Evolutionary conservation across 2,797 vertebrate genomes (phyloP), one percentile per base, ranked within the genome.

Genomic region (Cirrhinus mrigala): DNA sequence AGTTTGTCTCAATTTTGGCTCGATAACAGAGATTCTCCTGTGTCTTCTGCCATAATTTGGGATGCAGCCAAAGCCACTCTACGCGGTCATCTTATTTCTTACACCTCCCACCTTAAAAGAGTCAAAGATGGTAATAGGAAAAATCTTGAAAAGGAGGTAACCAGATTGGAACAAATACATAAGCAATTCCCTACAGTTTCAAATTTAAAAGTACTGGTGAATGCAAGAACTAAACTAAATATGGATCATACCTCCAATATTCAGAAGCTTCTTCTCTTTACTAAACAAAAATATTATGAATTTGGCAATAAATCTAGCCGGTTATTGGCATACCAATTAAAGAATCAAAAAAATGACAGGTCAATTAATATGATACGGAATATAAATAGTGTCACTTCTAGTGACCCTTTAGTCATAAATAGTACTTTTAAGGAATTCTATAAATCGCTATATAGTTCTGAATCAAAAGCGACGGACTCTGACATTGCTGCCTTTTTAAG

Each of bases 161-260:
- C 20, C 73, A 83, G 27, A 75, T 64, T 75, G 56, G 40, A 14
- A 16, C 58, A 66, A 83, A 29, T 18, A 18, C 37, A 70, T 74
- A 52, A 74, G 71, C 46, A 29, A 74, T 74, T 27, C 3, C 46
- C 15, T 18, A 50, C 46, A 27, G 15, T 52, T 29, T 50, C 71
- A 15, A 74, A 70, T 10, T 71, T 71, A 82, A 70, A 71, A 24
- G 33, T 1, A 10, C 22, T 71, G 50, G 64, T 71, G 22, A 82
- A 56, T n/a, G 66, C 48, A 16, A 76, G 18, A 52, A 40, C 33
- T 20, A 48, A 40, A 6, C 7, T 83, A 18, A n/a, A 44, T 66
- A 62, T 83, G 60, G 29, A 58, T n/a, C 56, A n/a, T 4, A 58
- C 10, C 56, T n/a, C 56, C 3, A 22, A n/a, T 58, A n/a, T 58